phyloP scores from a whole-genome alignment of 1,140 invertebrate species.

The Drosophila biarmipes region DNA sequence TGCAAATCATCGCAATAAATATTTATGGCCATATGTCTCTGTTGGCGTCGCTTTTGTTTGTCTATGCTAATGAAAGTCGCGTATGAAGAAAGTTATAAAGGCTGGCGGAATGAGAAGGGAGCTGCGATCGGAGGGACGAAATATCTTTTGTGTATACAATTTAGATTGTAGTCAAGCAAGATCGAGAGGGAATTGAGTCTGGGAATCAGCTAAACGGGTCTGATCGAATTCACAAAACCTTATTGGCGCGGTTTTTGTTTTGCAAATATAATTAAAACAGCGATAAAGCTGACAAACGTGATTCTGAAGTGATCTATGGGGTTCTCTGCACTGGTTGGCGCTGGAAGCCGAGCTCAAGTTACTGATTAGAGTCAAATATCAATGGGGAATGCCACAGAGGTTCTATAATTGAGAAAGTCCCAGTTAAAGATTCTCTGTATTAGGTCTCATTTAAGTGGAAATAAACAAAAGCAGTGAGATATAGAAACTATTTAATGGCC shows the following conservation, averaged over 20 bases:
- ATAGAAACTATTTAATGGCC: constrained; percentile 6
- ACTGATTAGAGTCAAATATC: constrained; percentile 21
- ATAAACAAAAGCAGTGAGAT: constrained; percentile 2
- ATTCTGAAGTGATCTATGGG: constrained; percentile 11
- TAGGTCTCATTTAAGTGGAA: not conserved
- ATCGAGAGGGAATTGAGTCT: constrained; percentile 20
- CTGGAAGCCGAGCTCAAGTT: not conserved
- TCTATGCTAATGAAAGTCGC: constrained; percentile 46
- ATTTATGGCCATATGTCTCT: constrained; percentile 42
- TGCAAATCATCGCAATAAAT: constrained; percentile 63
- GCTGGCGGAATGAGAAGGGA: not conserved
- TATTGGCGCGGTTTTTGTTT: constrained; percentile 33
- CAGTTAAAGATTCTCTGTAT: no score
- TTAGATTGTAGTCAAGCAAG: constrained; percentile 76
- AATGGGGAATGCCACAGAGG: constrained; percentile 9
- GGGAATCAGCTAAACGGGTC: constrained; percentile 18
- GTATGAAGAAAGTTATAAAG: constrained; percentile 67
- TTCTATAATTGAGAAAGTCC: not conserved
- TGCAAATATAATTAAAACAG: constrained; percentile 16
- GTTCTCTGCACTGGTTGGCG: not conserved
- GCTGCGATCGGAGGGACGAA: not conserved
- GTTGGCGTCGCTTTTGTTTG: constrained; percentile 17
- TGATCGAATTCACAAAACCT: constrained; percentile 8
- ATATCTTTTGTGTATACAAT: constrained; percentile 23
- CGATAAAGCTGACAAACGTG: constrained; percentile 31